A percentile compares a stretch with the other conserved stretches of the same genome.
phyloP scores from a whole-genome alignment of 2,797 vertebrate genomes.

The Clarias fuscus region DNA sequence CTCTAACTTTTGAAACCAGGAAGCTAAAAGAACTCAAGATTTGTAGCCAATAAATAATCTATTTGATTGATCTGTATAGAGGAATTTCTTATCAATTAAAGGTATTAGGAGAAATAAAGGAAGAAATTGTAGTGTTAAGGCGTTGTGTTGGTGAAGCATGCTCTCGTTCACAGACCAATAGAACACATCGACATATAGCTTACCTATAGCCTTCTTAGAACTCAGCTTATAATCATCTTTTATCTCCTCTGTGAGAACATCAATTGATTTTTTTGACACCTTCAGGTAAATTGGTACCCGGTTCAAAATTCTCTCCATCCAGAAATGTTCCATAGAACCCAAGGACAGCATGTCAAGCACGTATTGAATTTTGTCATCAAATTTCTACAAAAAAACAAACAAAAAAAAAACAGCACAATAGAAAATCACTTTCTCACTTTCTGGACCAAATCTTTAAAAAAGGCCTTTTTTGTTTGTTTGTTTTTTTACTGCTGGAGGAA shows the following conservation, averaged over 20 bases:
- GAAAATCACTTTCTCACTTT: no score
- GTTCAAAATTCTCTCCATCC: constrained; percentile 74
- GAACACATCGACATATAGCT: not conserved
- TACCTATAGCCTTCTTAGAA: constrained; percentile 81
- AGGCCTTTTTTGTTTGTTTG: no score
- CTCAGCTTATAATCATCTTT: constrained; percentile 82
- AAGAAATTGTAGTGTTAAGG: not conserved
- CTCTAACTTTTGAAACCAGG: no score
- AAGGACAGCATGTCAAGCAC: constrained; percentile 79
- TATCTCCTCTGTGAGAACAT: constrained; percentile 78
- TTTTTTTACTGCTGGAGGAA: no score
- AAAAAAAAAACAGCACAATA: no score
- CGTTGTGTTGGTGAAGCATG: not conserved
- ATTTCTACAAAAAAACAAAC: constrained; percentile 68
- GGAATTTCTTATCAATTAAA: no score
- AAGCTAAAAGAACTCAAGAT: not conserved
- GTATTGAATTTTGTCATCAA: constrained; percentile 78
- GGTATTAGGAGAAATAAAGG: not conserved
- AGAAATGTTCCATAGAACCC: constrained; percentile 79
- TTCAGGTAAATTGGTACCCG: constrained; percentile 77
- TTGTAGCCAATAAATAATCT: not conserved
- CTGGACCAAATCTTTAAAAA: no score
- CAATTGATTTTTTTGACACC: constrained; percentile 61
- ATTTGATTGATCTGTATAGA: not conserved
- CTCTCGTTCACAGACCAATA: not conserved